Base-by-base conservation (phyloP, 2,113 vertebrate genomes). In the Melanerpes formicivorus region DNA sequence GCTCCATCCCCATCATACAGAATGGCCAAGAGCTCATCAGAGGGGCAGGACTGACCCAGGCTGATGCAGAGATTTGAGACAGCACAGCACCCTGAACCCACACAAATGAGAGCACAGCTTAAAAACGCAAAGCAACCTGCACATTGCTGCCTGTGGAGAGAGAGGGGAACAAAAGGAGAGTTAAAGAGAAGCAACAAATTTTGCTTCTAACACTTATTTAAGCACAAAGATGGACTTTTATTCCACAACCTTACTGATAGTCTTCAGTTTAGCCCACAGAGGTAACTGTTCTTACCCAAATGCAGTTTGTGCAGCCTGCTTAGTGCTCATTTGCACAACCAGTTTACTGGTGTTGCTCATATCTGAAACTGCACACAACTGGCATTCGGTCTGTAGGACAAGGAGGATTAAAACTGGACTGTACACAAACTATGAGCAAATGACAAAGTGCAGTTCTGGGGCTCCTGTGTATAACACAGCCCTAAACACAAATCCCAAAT, bases 21-120 rank as follows among this genome's bases (percentile, higher is more conserved):
- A 23, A 37, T 11, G 34, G 8, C 4, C n/a, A 54, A 27, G n/a
- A 90, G 40, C 11, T 44, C 23, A 2, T 14, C 44, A 23, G 50
- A 40, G 15, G 46, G 56, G 6, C 13, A 5, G 50, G 30, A 25
- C 54, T 17, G 40, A 9, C 4, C 54, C 48, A 7, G 74, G 32
- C 26, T 78, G 54, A 14, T 3, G 2, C 3, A 2, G 27, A 23
- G 23, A 5, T 26, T 4, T 0, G 3, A 60, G 29, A 14, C 50
- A 76, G 10, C 11, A 11, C 18, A 22, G 34, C 1, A 2, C 10
- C 50, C 34, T 40, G 55, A 76, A 23, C 25, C 29, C 55, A 5
- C 1, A 1, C 0, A 0, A 55, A 54, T 14, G 13, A 1, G 10
- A 83, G 19, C 64, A 10, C 2, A 6, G 25, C 60, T 18, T n/a